Base-by-base conservation (phyloP, 2,113 vertebrate species). In the Colaptes auratus region DNA sequence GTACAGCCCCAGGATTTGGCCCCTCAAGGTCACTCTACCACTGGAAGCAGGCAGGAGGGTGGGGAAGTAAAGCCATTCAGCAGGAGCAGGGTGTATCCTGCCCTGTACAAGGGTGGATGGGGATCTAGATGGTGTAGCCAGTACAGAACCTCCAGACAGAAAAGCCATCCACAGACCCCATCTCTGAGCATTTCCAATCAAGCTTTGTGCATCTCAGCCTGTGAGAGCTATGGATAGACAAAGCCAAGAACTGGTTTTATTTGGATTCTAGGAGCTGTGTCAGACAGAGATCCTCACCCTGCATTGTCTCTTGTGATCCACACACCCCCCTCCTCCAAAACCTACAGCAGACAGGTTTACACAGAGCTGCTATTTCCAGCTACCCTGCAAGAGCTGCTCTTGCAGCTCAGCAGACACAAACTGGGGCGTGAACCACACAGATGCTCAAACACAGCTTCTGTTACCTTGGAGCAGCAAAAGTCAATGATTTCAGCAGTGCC, bases 401-500 rank as follows among this genome's bases (percentile, higher is more conserved):
- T 15, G 19, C 56, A 59, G 24, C 4, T 86, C 69, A 86, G 35
- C 33, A 48, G 10, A 17, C 21, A 25, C 12, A 31, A 21, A 24
- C 50, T 52, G 25, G 59, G 18, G 7, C 44, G 73, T 1, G 2
- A 74, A 19, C 30, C 74, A 5, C 48, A 46, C 30, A 31, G 0
- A 0, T 8, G 20, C 53, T 35, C 74, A 11, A 78, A 67, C 0
- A 0, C 66, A 56, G 19, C 36, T 78, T 30, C 59, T 25, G 0
- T 60, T 76, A 27, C 56, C 18, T 27, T 10, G 28, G 2, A 33
- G 23, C 63, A 87, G 20, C 5, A 35, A 53, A 65, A 19, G 18
- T 1, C 10, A 6, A 1, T 0, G 0, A 19, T 21, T 53, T 11
- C 25, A 60, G 4, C 44, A 58, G 6, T 2, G 3, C 55, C 4